Evolutionary conservation across 2,113 vertebrate species (phyloP).

Genomic region (Tachysurus vachellii): DNA sequence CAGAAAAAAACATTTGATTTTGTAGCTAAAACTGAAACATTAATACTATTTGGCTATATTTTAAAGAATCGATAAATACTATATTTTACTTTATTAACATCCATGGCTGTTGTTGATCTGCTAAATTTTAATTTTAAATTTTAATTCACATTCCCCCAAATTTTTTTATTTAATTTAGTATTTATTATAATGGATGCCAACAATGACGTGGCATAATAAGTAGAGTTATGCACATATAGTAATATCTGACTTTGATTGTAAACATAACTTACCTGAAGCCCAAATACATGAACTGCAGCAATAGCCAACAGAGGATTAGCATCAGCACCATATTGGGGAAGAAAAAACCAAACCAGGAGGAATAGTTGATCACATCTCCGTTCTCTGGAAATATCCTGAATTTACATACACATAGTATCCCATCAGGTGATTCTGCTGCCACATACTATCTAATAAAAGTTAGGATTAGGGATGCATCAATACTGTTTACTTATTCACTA

Average conservation of each 20-base stretch:
- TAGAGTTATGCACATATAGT: background rate
- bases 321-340: conserved; percentile 84
- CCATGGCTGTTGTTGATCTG: background rate
- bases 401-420: background rate
- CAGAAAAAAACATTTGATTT: background rate
- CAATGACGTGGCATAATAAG: background rate
- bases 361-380: conserved; percentile 84
- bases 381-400: conserved; percentile 88
- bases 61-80: background rate
- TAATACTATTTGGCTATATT: background rate
- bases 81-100: background rate
- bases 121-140: background rate
- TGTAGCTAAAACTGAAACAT: background rate
- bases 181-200: background rate
- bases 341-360: conserved; percentile 88
- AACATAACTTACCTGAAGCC: conserved; percentile 89
- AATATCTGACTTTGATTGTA: conserved; percentile 29
- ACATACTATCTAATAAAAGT: background rate
- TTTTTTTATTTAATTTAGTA: background rate
- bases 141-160: background rate
- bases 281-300: conserved; percentile 84
- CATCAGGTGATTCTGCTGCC: background rate
- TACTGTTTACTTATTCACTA: background rate
- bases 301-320: conserved; percentile 78
- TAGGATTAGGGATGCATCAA: background rate